Evolutionary conservation across 53 echinoderm and acorn worm species (phyloP).

Genomic region (Stichopus horrens): DNA sequence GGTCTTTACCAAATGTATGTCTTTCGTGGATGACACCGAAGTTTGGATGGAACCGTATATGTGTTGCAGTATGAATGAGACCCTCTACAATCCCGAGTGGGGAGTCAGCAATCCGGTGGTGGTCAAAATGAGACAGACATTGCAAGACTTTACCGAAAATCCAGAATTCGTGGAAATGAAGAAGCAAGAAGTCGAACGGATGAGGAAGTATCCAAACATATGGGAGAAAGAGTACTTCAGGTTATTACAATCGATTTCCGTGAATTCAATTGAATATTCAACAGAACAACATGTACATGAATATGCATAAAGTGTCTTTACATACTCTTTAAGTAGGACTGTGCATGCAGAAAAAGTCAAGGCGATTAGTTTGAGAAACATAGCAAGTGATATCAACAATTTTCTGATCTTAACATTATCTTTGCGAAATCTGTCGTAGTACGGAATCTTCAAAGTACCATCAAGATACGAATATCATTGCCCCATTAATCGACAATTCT

Average conservation of each 20-base stretch:
- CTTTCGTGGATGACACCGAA: background rate
- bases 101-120: background rate
- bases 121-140: background rate
- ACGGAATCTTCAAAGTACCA: too few relatives aligned
- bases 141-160: background rate
- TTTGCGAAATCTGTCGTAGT: too few relatives aligned
- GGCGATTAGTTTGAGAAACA: too few relatives aligned
- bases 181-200: background rate
- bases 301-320: too few relatives aligned
- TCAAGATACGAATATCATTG: too few relatives aligned
- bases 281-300: too few relatives aligned
- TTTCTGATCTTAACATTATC: too few relatives aligned
- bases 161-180: background rate
- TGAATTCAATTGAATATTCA: too few relatives aligned
- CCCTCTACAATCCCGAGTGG: background rate
- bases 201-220: background rate
- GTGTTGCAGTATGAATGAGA: background rate
- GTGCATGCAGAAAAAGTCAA: too few relatives aligned
- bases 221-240: background rate
- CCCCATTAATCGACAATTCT: too few relatives aligned
- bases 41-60: conserved; percentile 15
- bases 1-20: background rate
- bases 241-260: background rate
- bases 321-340: too few relatives aligned
- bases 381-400: too few relatives aligned